A percentile compares a stretch with the other conserved stretches of the same genome.
These are phyloP conservation scores for Peromyscus nudipes DNA, from an alignment of 2,797 vertebrate species.

Conservation along the genomic window DNA sequence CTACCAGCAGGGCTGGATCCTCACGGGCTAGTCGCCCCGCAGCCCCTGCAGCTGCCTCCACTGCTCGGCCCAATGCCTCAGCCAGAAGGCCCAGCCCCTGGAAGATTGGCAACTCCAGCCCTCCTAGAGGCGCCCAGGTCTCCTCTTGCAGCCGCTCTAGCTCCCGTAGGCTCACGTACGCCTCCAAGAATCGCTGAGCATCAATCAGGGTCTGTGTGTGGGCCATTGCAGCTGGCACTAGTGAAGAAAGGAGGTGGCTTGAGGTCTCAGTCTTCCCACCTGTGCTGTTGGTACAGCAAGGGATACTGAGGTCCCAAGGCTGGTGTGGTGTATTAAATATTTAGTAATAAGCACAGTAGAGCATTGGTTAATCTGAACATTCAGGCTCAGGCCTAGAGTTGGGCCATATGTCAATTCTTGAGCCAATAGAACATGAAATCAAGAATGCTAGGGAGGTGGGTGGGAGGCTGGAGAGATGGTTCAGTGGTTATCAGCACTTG, in stretches of 20 bases:
- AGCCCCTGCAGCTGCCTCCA: conserved; percentile 93
- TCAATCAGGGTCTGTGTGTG: conserved; percentile 92
- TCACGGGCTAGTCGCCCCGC: conserved; percentile 91
- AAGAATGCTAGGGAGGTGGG: neutral
- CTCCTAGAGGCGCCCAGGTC: conserved; percentile 91
- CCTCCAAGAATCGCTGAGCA: conserved; percentile 93
- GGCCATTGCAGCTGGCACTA: conserved; percentile 91
- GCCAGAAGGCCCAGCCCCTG: conserved; percentile 92
- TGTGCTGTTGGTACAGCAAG: neutral
- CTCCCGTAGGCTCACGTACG: conserved; percentile 94
- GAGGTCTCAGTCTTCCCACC: conserved; percentile 41
- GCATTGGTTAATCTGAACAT: neutral
- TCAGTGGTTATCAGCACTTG: neutral
- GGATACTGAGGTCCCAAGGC: neutral
- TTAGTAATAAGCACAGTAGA: neutral
- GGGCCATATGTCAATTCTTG: neutral
- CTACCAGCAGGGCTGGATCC: conserved; percentile 95
- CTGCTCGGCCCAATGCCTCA: conserved; percentile 92
- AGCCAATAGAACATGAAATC: neutral
- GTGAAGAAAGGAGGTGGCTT: conserved; percentile 69
- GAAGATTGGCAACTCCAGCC: conserved; percentile 90
- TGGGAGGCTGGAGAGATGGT: neutral
- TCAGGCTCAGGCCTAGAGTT: neutral
- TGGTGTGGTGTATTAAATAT: conserved; percentile 41
- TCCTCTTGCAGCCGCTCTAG: conserved; percentile 94